Evolutionary conservation across 37 sponge, comb jelly and placozoan species (phyloP).

Genomic region (Ephydatia muelleri): DNA sequence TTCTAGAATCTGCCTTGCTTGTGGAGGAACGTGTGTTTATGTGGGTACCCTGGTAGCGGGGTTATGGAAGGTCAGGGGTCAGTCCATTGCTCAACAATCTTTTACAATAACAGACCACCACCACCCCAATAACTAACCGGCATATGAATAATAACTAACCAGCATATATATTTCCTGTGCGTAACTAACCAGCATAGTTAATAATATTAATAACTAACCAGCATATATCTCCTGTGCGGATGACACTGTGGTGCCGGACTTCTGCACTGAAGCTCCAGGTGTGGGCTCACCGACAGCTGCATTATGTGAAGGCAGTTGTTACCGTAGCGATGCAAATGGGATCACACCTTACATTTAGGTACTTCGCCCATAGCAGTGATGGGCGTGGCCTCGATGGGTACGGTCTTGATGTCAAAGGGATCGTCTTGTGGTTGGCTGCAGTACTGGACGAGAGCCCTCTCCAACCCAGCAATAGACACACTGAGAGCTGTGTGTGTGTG

Average conservation of each 20-base stretch:
- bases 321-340: background rate
- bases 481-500: slow-evolving; percentile 50
- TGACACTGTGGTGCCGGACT: slow-evolving; percentile 45
- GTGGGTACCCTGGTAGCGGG: too few relatives aligned
- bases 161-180: too few relatives aligned
- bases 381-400: slow-evolving; percentile 86
- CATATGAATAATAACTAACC: too few relatives aligned
- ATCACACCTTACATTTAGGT: slow-evolving; percentile 47
- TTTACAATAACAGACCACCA: too few relatives aligned
- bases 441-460: slow-evolving; percentile 88
- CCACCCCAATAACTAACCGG: too few relatives aligned
- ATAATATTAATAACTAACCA: slow-evolving; percentile 38
- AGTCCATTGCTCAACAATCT: too few relatives aligned
- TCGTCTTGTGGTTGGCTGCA: slow-evolving; percentile 74
- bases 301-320: background rate
- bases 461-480: slow-evolving; percentile 94
- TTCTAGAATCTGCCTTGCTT: background rate
- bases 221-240: slow-evolving; percentile 84
- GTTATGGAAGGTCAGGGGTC: too few relatives aligned
- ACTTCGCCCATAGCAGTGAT: slow-evolving; percentile 19
- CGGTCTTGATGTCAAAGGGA: slow-evolving; percentile 91
- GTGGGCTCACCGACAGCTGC: slow-evolving; percentile 58
- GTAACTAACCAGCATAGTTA: background rate
- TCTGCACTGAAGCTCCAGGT: slow-evolving; percentile 55
- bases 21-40: too few relatives aligned